A percentile compares a stretch with the other conserved stretches of the same genome.
Evolutionary conservation across 2,888 invertebrate species (phyloP).

Genomic region (Linyphia triangularis): DNA sequence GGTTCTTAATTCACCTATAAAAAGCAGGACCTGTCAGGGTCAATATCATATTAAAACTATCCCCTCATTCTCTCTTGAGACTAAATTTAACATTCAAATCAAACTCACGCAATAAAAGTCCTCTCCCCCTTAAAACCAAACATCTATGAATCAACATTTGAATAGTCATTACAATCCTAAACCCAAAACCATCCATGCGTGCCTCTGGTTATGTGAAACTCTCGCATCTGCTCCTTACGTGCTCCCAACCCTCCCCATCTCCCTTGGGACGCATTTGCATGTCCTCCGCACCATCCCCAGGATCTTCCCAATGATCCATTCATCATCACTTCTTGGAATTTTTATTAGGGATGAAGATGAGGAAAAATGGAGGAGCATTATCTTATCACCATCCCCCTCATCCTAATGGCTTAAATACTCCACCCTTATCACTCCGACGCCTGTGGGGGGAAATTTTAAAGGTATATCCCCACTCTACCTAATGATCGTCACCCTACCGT

Average conservation of each 20-base stretch:
- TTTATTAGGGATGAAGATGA: slow-evolving; percentile 15
- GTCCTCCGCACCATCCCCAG: background rate
- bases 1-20: too few species aligned
- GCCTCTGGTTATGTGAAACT: background rate
- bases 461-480: slow-evolving; percentile 30
- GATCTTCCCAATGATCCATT: slow-evolving; percentile 20
- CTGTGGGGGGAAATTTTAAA: slow-evolving; percentile 38
- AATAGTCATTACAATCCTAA: background rate
- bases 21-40: too few species aligned
- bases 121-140: too few species aligned
- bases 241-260: background rate
- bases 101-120: too few species aligned
- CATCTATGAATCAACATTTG: too few species aligned
- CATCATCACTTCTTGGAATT: slow-evolving; percentile 43
- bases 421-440: slow-evolving; percentile 53
- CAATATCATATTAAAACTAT: too few species aligned
- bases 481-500: slow-evolving; percentile 66
- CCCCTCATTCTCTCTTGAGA: too few species aligned
- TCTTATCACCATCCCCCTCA: slow-evolving; percentile 32
- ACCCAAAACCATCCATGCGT: background rate
- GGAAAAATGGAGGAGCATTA: slow-evolving; percentile 9
- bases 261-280: slow-evolving; percentile 26
- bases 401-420: slow-evolving; percentile 66
- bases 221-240: background rate
- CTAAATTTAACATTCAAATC: too few species aligned